phyloP scores from a whole-genome alignment of 2,113 vertebrate species.

The Tamias sibiricus region DNA sequence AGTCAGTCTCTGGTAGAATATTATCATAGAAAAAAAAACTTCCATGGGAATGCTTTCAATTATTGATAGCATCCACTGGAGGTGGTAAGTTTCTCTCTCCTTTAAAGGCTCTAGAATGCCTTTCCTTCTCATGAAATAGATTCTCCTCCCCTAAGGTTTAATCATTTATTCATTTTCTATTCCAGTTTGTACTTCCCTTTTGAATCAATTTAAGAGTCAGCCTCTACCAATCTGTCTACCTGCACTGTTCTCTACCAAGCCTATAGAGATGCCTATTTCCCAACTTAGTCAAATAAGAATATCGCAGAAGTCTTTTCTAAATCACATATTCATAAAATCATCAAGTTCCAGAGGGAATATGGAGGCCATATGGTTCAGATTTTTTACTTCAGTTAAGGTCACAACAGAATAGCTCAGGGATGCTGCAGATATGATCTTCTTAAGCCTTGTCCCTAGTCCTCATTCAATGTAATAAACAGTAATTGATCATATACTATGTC shows the following conservation, averaged over 20 bases:
- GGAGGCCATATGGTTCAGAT: neutral
- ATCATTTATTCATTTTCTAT: neutral
- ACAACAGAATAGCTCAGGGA: neutral
- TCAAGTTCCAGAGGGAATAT: neutral
- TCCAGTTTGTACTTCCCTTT: neutral
- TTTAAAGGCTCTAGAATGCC: neutral
- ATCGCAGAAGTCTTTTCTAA: slow-evolving; percentile 29
- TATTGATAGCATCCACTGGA: neutral
- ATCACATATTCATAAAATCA: neutral
- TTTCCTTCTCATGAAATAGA: neutral
- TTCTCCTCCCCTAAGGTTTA: neutral
- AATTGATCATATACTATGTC: neutral
- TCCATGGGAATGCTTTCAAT: neutral
- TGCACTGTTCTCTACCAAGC: neutral
- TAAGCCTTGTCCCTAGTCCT: neutral
- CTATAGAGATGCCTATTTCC: neutral
- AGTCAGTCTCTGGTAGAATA: neutral
- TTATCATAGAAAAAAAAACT: neutral
- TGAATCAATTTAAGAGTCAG: no score
- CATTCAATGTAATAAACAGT: neutral
- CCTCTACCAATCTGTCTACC: no score
- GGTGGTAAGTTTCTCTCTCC: neutral
- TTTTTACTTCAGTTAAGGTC: neutral
- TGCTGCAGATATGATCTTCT: neutral
- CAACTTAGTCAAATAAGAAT: neutral